These are phyloP conservation scores for Hoplodrina ambigua DNA, from an alignment of 2,888 invertebrate genomes.

Conservation along the genomic window DNA sequence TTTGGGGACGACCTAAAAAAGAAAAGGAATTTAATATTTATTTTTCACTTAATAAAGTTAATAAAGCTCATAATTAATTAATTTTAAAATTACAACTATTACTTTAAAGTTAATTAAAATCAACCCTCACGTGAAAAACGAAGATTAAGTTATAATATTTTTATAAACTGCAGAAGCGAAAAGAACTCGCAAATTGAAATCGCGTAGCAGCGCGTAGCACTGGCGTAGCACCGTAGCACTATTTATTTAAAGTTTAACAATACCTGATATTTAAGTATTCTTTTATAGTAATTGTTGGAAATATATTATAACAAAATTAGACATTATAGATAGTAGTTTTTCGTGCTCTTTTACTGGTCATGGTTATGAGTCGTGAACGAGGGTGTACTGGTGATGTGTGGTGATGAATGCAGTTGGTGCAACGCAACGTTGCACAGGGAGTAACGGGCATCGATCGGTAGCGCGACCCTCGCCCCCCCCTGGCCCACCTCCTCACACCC, in stretches of 20 bases:
- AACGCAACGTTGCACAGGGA: slow-evolving; percentile 77
- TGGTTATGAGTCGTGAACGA: slow-evolving; percentile 11
- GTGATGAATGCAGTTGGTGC: slow-evolving; percentile 79
- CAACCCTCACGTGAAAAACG: not conserved
- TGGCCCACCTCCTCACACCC: slow-evolving; percentile 55
- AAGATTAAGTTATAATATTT: not conserved
- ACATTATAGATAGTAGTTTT: not conserved
- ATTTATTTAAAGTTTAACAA: slow-evolving; percentile 23
- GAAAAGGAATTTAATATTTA: not conserved
- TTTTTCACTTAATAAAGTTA: not conserved
- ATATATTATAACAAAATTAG: not conserved
- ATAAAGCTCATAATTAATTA: not conserved
- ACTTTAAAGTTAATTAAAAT: not conserved
- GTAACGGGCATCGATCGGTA: slow-evolving; percentile 85
- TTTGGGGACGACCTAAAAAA: not conserved
- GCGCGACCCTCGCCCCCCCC: slow-evolving; percentile 61
- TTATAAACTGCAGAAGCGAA: not conserved
- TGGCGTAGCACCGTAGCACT: slow-evolving; percentile 57
- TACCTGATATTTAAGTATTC: not conserved
- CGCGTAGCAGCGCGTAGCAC: slow-evolving; percentile 63
- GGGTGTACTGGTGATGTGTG: slow-evolving; percentile 54
- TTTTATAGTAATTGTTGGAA: not conserved
- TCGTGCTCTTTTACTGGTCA: too few species aligned
- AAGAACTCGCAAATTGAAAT: slow-evolving; percentile 8
- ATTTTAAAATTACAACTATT: not conserved